Conservation (phyloP, 2,113 vertebrate genomes). For the Silurus glanis region DNA sequence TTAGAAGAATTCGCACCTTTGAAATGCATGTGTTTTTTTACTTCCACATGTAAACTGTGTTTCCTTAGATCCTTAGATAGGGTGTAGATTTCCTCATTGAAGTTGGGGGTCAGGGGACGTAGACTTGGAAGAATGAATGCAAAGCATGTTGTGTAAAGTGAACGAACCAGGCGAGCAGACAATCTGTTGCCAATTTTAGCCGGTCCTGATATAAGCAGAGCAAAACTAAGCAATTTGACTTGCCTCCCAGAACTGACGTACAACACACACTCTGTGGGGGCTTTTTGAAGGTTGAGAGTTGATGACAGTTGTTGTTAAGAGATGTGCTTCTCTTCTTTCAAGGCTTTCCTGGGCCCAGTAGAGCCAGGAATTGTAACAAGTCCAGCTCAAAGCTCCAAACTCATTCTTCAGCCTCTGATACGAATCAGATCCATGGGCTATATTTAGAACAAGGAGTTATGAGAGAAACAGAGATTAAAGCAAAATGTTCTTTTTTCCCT, state of each 20-base stretch:
- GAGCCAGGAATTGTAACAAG: neutral
- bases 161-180: constrained; percentile 27
- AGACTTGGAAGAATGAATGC: neutral
- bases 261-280: constrained; percentile 81
- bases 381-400: constrained; percentile 25
- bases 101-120: neutral
- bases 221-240: constrained; percentile 72
- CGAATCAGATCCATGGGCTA: neutral
- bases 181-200: constrained; percentile 87
- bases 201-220: constrained; percentile 71
- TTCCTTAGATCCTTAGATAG: neutral
- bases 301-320: constrained; percentile 82
- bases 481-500: neutral
- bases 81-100: neutral
- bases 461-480: neutral
- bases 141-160: neutral
- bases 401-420: constrained; percentile 21
- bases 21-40: neutral
- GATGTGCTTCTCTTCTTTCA: constrained; percentile 73
- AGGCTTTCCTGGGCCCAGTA: constrained; percentile 19
- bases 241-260: constrained; percentile 85
- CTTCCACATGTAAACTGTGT: neutral
- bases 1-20: neutral
- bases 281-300: constrained; percentile 76
- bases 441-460: constrained; percentile 37